A percentile compares a stretch with the other conserved stretches of the same genome.
Evolutionary conservation across 1,140 invertebrate species (phyloP).

Genomic region (Lucilia sericata): DNA sequence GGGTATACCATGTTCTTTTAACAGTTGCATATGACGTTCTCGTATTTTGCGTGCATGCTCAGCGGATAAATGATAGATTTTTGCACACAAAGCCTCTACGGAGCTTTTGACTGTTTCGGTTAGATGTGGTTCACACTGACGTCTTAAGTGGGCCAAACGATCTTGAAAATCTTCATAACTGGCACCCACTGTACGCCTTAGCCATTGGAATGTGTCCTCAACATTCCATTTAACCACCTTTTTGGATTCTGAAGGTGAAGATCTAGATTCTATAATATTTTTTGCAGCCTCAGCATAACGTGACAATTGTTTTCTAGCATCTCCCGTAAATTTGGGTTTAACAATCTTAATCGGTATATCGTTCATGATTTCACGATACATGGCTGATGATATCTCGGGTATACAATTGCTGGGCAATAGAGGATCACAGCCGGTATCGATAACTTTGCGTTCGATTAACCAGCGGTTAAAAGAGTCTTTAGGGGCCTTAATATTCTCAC

Average conservation of each 20-base stretch:
- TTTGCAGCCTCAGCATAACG: constrained; percentile 97
- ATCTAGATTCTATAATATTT: constrained; percentile 94
- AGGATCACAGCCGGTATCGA: constrained; percentile 89
- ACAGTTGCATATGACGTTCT: constrained; percentile 85
- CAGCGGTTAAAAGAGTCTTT: constrained; percentile 96
- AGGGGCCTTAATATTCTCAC: constrained; percentile 95
- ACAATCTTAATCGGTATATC: constrained; percentile 97
- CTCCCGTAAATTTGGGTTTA: constrained; percentile 93
- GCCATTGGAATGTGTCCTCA: constrained; percentile 96
- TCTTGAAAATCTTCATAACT: constrained; percentile 97
- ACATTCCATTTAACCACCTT: constrained; percentile 99
- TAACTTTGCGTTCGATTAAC: constrained; percentile 94
- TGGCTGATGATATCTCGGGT: constrained; percentile 91
- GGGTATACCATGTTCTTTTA: constrained; percentile 88
- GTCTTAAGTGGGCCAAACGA: constrained; percentile 74
- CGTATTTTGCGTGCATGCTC: constrained; percentile 92
- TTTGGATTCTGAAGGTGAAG: constrained; percentile 91
- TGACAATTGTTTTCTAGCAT: constrained; percentile 95
- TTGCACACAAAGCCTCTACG: constrained; percentile 94
- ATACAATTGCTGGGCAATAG: constrained; percentile 91
- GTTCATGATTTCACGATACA: constrained; percentile 99
- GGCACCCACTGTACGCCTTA: constrained; percentile 92
- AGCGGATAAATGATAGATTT: constrained; percentile 92
- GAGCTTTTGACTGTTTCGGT: constrained; percentile 93
- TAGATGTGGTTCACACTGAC: constrained; percentile 94